Percentiles rank a stretch among this genome's conserved stretches.
Evolutionary conservation across 2,888 invertebrate species (phyloP).

Genomic region (Scelioninae gen. 2): DNA sequence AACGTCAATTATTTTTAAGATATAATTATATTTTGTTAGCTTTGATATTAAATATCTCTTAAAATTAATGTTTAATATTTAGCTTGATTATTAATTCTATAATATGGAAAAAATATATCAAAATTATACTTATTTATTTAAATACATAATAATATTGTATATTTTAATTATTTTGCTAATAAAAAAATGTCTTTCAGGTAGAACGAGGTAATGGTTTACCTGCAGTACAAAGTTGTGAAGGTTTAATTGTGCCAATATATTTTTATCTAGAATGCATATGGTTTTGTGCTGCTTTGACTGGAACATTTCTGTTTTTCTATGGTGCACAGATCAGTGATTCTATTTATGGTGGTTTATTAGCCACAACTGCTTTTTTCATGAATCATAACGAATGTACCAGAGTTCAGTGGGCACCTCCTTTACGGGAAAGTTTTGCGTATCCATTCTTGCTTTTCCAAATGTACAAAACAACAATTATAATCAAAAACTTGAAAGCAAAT

Average conservation of each 20-base stretch:
- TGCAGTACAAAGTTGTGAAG: conserved; percentile 85
- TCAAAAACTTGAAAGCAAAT: conserved; percentile 62
- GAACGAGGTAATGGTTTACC: conserved; percentile 80
- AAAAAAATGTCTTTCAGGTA: conserved; percentile 71
- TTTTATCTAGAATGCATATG: conserved; percentile 90
- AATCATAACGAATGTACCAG: conserved; percentile 90
- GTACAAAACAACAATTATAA: conserved; percentile 78
- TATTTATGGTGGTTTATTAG: conserved; percentile 83
- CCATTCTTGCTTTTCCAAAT: conserved; percentile 87
- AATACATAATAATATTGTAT: no score
- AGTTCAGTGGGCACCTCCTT: conserved; percentile 90
- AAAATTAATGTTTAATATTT: no score
- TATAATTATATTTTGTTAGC: no score
- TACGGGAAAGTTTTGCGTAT: conserved; percentile 90
- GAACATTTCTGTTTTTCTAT: conserved; percentile 81
- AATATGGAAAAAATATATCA: no score
- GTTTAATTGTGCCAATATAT: conserved; percentile 86
- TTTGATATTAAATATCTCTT: no score
- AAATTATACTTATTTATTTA: no score
- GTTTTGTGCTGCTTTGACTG: conserved; percentile 84
- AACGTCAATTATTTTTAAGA: not conserved
- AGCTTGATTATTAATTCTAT: no score
- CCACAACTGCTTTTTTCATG: conserved; percentile 84
- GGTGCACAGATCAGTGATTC: conserved; percentile 83
- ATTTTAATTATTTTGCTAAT: not conserved